phyloP scores from a whole-genome alignment of 2,888 invertebrate species.

The Cordilura impudica region DNA sequence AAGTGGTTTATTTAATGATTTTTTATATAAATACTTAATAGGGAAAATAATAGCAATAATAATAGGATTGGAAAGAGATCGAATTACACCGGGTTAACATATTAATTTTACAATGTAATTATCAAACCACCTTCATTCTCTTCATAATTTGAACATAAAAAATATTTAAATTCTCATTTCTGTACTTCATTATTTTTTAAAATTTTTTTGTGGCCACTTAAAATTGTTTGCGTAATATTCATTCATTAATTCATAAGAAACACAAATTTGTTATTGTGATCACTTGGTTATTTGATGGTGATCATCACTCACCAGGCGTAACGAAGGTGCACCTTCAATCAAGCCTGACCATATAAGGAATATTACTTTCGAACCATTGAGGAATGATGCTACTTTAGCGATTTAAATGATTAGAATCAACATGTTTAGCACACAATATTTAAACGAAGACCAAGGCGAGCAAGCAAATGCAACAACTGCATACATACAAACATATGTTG shows the following conservation, averaged over 20 bases:
- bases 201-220: constrained; percentile 39
- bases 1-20: too few species aligned
- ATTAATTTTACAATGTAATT: too few species aligned
- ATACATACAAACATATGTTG: too few species aligned
- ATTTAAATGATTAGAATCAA: constrained; percentile 58
- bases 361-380: constrained; percentile 59
- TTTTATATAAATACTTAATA: too few species aligned
- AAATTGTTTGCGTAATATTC: constrained; percentile 45
- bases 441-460: constrained; percentile 20
- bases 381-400: constrained; percentile 64
- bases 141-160: constrained; percentile 10
- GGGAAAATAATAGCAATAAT: too few species aligned
- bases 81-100: too few species aligned
- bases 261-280: constrained; percentile 57
- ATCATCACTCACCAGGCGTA: constrained; percentile 73
- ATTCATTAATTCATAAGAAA: constrained; percentile 30
- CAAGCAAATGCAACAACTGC: constrained; percentile 6
- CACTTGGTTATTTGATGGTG: constrained; percentile 43
- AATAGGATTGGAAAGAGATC: too few species aligned
- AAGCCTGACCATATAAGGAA: constrained; percentile 76
- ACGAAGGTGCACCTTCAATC: constrained; percentile 77
- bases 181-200: neutral
- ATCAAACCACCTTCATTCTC: too few species aligned
- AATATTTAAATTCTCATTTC: neutral
- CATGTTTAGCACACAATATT: neutral